Conservation (phyloP, 2,888 invertebrate genomes). For the Harpalus rubripes region DNA sequence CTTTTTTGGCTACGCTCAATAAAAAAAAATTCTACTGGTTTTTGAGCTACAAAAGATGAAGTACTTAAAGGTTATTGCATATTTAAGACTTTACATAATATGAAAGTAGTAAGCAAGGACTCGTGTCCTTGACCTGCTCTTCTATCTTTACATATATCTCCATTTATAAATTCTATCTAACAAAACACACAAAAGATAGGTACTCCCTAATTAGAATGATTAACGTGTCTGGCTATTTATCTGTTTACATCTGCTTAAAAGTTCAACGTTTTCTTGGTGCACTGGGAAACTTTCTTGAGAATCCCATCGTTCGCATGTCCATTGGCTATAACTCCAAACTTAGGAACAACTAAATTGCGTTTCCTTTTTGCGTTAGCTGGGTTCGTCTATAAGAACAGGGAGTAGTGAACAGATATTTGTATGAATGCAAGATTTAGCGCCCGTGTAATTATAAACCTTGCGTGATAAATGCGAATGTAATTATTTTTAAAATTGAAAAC, state of each 20-base stretch:
- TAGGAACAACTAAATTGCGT: slow-evolving; percentile 65
- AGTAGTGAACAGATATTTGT: slow-evolving; percentile 60
- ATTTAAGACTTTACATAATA: no score
- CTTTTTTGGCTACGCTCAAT: no score
- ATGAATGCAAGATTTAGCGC: slow-evolving; percentile 65
- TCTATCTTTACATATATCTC: no score
- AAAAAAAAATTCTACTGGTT: no score
- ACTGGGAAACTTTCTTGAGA: no score
- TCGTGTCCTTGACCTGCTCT: no score
- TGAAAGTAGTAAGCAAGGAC: no score
- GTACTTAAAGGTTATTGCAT: no score
- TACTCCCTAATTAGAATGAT: neutral
- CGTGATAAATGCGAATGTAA: slow-evolving; percentile 66
- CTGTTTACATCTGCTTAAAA: slow-evolving; percentile 6
- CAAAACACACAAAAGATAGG: no score
- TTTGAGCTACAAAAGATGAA: no score
- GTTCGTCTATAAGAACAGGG: slow-evolving; percentile 12
- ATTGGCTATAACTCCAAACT: slow-evolving; percentile 57
- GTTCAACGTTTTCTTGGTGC: neutral
- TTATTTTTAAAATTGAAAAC: slow-evolving; percentile 67
- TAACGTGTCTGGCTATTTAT: neutral
- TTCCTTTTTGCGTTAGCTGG: slow-evolving; percentile 63
- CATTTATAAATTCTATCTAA: no score
- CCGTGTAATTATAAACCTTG: slow-evolving; percentile 59
- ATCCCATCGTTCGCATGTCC: slow-evolving; percentile 53